These are phyloP conservation scores for Delphinapterus leucas DNA, from an alignment of 2,113 vertebrate genomes.

Conservation along the genomic window DNA sequence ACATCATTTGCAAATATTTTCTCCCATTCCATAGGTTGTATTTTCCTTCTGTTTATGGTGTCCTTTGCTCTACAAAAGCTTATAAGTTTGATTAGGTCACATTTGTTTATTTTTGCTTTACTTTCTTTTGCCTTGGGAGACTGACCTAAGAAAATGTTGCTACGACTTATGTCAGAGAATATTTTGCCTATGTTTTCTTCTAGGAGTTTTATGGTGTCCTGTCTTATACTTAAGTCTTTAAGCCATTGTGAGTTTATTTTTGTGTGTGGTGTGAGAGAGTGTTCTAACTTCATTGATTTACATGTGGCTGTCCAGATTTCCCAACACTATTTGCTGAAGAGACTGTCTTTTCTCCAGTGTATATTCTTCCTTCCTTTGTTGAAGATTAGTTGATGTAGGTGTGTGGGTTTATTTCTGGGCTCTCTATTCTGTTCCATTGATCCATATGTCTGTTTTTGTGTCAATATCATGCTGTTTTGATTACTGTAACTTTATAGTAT, in stretches of 20 bases:
- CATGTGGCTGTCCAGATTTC: not conserved
- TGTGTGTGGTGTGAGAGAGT: not conserved
- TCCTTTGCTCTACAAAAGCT: not conserved
- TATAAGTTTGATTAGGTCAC: not conserved
- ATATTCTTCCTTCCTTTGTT: not conserved
- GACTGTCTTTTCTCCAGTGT: not conserved
- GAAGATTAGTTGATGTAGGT: not conserved
- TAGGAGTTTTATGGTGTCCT: not conserved
- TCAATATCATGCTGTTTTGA: not conserved
- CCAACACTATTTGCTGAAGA: not conserved
- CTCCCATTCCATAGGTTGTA: not conserved
- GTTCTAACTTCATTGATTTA: not conserved
- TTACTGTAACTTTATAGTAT: not conserved
- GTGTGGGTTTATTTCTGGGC: not conserved
- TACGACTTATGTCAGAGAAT: not conserved
- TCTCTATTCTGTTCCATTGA: not conserved
- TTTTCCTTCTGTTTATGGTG: not conserved
- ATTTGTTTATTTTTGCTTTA: not conserved
- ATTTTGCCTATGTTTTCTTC: not conserved
- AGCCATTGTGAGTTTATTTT: not conserved
- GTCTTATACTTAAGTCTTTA: not conserved
- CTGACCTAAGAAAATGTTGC: not conserved
- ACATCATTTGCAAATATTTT: not conserved
- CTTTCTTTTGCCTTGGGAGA: not conserved
- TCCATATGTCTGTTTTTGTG: not conserved